A percentile compares a stretch with the other conserved stretches of the same genome.
Evolutionary conservation across 2,888 invertebrate genomes (phyloP).

Genomic region (Cheilosia scutellata): DNA sequence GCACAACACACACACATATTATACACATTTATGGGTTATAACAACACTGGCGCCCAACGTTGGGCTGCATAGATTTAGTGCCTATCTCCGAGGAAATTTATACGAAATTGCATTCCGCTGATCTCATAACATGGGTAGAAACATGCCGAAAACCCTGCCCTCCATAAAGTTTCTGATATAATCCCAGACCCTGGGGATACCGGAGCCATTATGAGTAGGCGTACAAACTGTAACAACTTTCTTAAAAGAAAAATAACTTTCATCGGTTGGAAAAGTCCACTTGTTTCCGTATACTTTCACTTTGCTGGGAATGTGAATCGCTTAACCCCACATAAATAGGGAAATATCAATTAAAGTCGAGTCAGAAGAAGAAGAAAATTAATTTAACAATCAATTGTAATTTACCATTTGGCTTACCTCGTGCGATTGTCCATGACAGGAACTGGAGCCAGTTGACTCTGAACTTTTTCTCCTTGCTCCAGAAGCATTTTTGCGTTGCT

Average conservation of each 20-base stretch:
- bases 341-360: conserved; percentile 42
- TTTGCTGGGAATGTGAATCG: conserved; percentile 35
- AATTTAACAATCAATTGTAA: conserved; percentile 67
- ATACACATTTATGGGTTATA: conserved; percentile 8
- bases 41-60: conserved; percentile 36
- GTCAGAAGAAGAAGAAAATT: conserved; percentile 6
- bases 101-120: conserved; percentile 16
- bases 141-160: conserved; percentile 28
- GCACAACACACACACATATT: background rate
- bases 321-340: background rate
- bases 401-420: conserved; percentile 76
- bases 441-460: conserved; percentile 60
- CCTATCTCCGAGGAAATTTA: background rate
- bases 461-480: conserved; percentile 50
- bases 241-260: conserved; percentile 53
- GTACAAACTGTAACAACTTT: conserved; percentile 32
- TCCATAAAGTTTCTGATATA: conserved; percentile 32
- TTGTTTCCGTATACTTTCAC: background rate
- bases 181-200: conserved; percentile 34
- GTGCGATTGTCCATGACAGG: conserved; percentile 76
- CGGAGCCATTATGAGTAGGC: conserved; percentile 28
- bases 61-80: background rate
- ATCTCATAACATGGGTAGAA: conserved; percentile 7
- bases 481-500: conserved; percentile 29
- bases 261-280: conserved; percentile 23